Base-by-base conservation (phyloP, 2,888 invertebrate genomes). In the Bhutanitis thaidina region DNA sequence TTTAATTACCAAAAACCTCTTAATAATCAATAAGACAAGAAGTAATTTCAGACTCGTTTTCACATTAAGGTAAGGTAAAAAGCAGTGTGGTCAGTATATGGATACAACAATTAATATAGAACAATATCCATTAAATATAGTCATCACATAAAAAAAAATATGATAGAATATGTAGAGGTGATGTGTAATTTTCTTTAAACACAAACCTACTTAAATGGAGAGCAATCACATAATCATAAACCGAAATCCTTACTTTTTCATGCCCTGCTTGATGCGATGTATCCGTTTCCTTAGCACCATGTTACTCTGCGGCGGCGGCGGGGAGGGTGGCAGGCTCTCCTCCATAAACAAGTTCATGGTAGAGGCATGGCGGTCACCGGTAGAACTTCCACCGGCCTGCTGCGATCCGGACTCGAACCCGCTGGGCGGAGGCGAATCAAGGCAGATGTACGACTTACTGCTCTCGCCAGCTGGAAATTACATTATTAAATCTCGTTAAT, bases 241-340 rank as follows among this genome's bases (percentile, higher is more conserved):
- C n/a, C 10, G 20, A 49, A 10, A 16, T 13, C 16, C 15, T 50
- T 65, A 92, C 89, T 93, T 92, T 77, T 95, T 96, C 96, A 96
- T 96, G 58, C 96, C 95, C 77, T 96, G 95, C 69, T 96, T 96
- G 62, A 96, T 96, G 78, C 95, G 95, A 58, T 95, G 93, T 76
- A 96, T 96, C 67, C 96, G 92, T 81, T 96, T 96, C 58, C 96
- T 91, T 55, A 96, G 90, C 58, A 96, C 95, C 93, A 96, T 95
- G 67, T 95, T 96, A 62, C 94, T 94, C 76, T 95, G 96, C 1
- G 95, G 94, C 61, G 94, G 93, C 49, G 93, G 92, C 62, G 91
- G 91, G 25, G 90, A 89, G 3, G 91, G 88, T 43, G 90, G 90
- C 59, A 90, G 64, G 55, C 83, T 83, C 68, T 90, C 90, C 65